Evolutionary conservation across 2,113 vertebrate species (phyloP).

Genomic region (Menura novaehollandiae): DNA sequence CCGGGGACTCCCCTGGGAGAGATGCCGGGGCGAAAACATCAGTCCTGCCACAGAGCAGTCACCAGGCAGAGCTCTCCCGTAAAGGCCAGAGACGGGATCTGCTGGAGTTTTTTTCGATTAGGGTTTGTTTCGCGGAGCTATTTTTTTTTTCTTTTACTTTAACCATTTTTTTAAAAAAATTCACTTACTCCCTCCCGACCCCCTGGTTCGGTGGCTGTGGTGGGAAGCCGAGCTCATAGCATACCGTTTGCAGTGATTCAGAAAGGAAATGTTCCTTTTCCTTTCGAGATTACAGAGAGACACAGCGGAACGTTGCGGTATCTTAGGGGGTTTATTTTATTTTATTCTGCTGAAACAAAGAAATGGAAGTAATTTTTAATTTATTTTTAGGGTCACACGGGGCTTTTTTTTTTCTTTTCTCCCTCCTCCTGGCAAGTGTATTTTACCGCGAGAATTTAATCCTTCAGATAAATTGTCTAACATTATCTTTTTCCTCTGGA

Average conservation of each 20-base stretch:
- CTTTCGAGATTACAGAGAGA: constrained; percentile 15
- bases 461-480: neutral
- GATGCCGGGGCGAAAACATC: neutral
- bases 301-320: neutral
- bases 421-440: neutral
- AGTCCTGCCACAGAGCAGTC: neutral
- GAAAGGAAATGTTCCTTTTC: constrained; percentile 43
- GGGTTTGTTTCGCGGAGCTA: accelerated
- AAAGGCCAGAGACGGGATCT: neutral
- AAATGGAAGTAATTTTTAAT: neutral
- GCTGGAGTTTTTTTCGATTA: neutral
- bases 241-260: neutral
- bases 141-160: neutral
- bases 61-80: neutral
- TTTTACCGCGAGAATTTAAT: constrained; percentile 7
- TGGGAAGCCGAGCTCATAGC: neutral
- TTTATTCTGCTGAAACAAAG: constrained; percentile 8
- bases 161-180: neutral
- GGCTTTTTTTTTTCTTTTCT: neutral
- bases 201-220: neutral
- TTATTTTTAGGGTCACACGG: neutral
- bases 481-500: constrained; percentile 22
- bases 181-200: neutral
- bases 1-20: neutral
- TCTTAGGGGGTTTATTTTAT: neutral